Evolutionary conservation across 2,888 invertebrate species (phyloP).

Genomic region (Volucella bombylans): DNA sequence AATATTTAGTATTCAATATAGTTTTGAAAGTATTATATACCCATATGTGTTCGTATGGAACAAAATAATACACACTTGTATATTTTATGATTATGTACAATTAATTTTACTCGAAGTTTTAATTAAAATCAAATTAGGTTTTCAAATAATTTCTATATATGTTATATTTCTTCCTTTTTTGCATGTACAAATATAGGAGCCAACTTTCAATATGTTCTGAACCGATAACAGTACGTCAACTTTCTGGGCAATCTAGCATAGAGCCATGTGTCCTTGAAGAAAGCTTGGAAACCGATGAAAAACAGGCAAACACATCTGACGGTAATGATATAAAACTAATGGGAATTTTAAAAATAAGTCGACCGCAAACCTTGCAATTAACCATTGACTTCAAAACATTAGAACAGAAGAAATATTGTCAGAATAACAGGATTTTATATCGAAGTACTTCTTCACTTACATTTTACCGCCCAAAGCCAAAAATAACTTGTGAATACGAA

Average conservation of each 20-base stretch:
- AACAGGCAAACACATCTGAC: neutral
- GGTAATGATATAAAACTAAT: constrained; percentile 48
- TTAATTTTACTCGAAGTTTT: too few species aligned
- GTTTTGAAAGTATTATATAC: too few species aligned
- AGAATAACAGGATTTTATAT: constrained; percentile 75
- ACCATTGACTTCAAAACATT: neutral
- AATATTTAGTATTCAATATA: too few species aligned
- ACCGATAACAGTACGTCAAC: constrained; percentile 79
- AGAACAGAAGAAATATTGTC: constrained; percentile 28
- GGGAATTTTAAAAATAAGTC: constrained; percentile 77
- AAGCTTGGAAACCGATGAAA: constrained; percentile 75
- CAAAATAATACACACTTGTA: too few species aligned
- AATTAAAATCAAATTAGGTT: too few species aligned
- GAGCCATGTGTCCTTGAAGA: constrained; percentile 82
- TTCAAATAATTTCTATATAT: too few species aligned
- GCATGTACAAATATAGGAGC: constrained; percentile 73
- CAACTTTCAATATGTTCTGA: constrained; percentile 82
- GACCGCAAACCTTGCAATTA: constrained; percentile 80
- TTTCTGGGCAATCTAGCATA: constrained; percentile 82
- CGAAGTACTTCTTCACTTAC: constrained; percentile 82
- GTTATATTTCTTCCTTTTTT: neutral
- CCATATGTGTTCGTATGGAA: too few species aligned
- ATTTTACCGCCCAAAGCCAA: constrained; percentile 80
- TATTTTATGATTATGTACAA: too few species aligned
- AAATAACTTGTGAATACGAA: constrained; percentile 79